Conservation (phyloP, 2,888 invertebrate genomes). For the Heterodera filipjevi region DNA sequence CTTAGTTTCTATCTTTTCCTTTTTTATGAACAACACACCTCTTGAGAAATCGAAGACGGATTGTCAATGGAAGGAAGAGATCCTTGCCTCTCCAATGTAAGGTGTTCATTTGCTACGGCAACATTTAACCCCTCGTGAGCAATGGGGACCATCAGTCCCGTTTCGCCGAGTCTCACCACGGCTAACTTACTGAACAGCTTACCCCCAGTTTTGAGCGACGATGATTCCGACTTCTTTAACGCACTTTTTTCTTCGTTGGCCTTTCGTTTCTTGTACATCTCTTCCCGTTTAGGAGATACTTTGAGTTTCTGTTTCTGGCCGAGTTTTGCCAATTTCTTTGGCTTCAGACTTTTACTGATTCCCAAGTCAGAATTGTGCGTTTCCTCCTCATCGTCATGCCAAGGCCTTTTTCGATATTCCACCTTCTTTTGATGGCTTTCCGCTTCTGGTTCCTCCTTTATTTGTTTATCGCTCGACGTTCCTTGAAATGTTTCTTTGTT, state of each 20-base stretch:
- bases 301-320: not conserved
- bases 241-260: not conserved
- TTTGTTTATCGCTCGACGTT: not conserved
- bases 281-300: not conserved
- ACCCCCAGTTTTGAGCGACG: not conserved
- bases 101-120: not conserved
- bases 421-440: not conserved
- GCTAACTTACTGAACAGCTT: not conserved
- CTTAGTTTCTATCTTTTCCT: not conserved
- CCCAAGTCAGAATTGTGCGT: not conserved
- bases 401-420: not conserved
- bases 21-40: not conserved
- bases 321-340: not conserved
- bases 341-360: slow-evolving; percentile 4
- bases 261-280: not conserved
- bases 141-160: not conserved
- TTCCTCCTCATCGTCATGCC: not conserved
- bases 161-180: not conserved
- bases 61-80: not conserved
- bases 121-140: not conserved
- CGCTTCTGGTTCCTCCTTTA: not conserved
- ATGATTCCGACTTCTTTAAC: not conserved
- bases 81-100: not conserved
- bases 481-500: not conserved
- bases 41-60: not conserved